A percentile compares a stretch with the other conserved stretches of the same genome.
phyloP scores from a whole-genome alignment of 2,888 invertebrate genomes.

The Pseudococcus viburni region DNA sequence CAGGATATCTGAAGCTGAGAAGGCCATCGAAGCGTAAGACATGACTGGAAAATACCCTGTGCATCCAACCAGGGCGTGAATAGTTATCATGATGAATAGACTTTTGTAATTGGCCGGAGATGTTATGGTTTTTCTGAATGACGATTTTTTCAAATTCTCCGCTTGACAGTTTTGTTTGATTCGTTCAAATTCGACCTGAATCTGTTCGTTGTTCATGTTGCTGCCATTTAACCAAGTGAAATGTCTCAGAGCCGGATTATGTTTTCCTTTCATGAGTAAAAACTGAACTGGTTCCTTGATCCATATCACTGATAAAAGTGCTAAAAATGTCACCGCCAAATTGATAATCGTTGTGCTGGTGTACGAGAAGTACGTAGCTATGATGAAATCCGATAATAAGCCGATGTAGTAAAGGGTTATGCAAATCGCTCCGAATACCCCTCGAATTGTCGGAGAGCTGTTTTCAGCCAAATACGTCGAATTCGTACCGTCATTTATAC shows the following conservation, averaged over 20 bases:
- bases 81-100: slow-evolving; percentile 20
- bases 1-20: slow-evolving; percentile 35
- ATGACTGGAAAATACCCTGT: slow-evolving; percentile 24
- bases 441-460: slow-evolving; percentile 67
- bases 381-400: slow-evolving; percentile 68
- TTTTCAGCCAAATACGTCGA: slow-evolving; percentile 69
- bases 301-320: slow-evolving; percentile 67
- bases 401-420: slow-evolving; percentile 69
- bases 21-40: slow-evolving; percentile 53
- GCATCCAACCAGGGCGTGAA: neutral
- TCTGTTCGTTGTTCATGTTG: neutral
- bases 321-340: slow-evolving; percentile 65
- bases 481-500: slow-evolving; percentile 68
- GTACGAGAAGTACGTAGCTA: slow-evolving; percentile 68
- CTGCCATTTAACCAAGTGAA: slow-evolving; percentile 35
- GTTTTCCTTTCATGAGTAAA: slow-evolving; percentile 65
- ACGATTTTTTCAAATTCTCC: slow-evolving; percentile 28
- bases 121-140: neutral
- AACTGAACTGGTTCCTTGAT: slow-evolving; percentile 68
- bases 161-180: slow-evolving; percentile 29
- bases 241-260: neutral
- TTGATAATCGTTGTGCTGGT: slow-evolving; percentile 67
- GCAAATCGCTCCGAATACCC: slow-evolving; percentile 68
- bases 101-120: slow-evolving; percentile 38
- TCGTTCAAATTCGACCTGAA: neutral